Conservation (phyloP, 1,140 invertebrate species). For the Asobara japonica region DNA sequence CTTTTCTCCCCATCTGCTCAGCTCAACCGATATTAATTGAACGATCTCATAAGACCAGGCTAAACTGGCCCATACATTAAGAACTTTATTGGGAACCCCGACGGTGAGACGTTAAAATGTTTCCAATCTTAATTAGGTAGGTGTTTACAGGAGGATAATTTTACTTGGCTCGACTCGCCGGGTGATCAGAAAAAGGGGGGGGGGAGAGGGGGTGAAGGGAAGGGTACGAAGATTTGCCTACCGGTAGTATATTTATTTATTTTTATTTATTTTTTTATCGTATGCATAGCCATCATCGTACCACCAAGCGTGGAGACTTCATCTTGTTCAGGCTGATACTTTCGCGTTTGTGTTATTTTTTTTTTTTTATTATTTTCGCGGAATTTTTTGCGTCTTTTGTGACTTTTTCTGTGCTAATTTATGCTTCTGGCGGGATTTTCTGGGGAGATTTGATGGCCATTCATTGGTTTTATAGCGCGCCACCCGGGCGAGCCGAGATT, state of each 20-base stretch:
- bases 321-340: neutral
- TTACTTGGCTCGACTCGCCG: constrained; percentile 25
- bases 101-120: constrained; percentile 61
- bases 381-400: neutral
- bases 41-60: constrained; percentile 63
- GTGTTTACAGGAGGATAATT: constrained; percentile 66
- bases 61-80: constrained; percentile 59
- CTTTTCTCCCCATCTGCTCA: constrained; percentile 43
- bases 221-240: neutral
- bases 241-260: no score
- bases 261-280: no score
- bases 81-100: constrained; percentile 46
- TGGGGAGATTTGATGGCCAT: neutral
- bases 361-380: neutral
- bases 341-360: neutral
- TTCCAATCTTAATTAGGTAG: constrained; percentile 67
- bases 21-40: constrained; percentile 65
- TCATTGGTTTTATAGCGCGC: neutral
- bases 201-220: neutral
- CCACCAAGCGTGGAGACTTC: constrained; percentile 35
- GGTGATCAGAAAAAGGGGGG: no score
- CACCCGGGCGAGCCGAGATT: constrained; percentile 1
- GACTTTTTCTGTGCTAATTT: neutral
- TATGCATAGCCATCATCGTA: neutral
- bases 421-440: neutral